A percentile compares a stretch with the other conserved stretches of the same genome.
Evolutionary conservation across 2,113 vertebrate species (phyloP).

Genomic region (Tautogolabrus adspersus): DNA sequence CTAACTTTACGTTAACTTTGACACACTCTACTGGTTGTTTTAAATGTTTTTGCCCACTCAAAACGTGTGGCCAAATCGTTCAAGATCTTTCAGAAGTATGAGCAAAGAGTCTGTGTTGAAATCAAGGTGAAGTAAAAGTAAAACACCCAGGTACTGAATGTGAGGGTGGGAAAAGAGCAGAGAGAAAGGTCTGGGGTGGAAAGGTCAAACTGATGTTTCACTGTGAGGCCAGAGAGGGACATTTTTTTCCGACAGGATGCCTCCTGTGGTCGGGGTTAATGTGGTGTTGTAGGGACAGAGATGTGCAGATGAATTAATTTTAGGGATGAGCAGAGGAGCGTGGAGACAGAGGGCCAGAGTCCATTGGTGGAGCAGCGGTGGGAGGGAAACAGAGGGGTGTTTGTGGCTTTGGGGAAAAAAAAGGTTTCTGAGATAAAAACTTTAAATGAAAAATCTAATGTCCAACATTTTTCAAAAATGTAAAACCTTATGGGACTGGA

Average conservation of each 20-base stretch:
- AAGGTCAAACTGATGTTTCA: slow-evolving; percentile 82
- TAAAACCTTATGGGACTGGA: no score
- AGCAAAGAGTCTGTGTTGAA: slow-evolving; percentile 43
- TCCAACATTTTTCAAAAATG: background rate
- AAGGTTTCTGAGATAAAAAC: background rate
- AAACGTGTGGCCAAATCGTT: background rate
- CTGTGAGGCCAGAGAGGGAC: slow-evolving; percentile 67
- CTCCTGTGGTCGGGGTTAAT: slow-evolving; percentile 82
- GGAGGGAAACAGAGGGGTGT: slow-evolving; percentile 48
- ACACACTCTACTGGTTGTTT: background rate
- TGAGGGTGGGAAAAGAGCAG: slow-evolving; percentile 64
- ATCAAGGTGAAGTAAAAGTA: slow-evolving; percentile 42
- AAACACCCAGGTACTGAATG: background rate
- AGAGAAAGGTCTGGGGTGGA: slow-evolving; percentile 61
- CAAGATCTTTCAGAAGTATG: background rate
- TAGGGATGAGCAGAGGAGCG: slow-evolving; percentile 85
- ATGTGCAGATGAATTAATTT: slow-evolving; percentile 89
- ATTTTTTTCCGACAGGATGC: slow-evolving; percentile 84
- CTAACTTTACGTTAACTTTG: background rate
- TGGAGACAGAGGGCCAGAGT: slow-evolving; percentile 80
- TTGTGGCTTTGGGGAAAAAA: slow-evolving; percentile 17
- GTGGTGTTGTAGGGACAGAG: slow-evolving; percentile 79
- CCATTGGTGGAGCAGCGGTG: slow-evolving; percentile 59
- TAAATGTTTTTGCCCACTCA: background rate
- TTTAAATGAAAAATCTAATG: background rate